phyloP scores from a whole-genome alignment of 2,888 invertebrate species.

The Prionchulus punctatus region DNA sequence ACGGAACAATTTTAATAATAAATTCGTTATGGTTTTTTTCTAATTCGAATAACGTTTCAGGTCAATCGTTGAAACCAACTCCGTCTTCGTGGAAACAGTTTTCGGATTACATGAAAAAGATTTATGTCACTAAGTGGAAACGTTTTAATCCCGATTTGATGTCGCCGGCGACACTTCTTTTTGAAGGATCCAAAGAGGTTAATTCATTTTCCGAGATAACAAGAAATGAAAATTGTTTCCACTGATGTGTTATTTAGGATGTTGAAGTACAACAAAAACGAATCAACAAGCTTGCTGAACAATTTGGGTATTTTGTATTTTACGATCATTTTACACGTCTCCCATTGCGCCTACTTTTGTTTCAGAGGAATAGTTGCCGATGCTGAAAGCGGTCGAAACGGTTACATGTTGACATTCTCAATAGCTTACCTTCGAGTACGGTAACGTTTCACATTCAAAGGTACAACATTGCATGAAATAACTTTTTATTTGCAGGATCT shows the following conservation, averaged over 20 bases:
- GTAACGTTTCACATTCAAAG: too few relatives aligned
- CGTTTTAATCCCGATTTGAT: constrained; percentile 62
- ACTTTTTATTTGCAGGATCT: too few relatives aligned
- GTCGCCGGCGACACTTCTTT: constrained; percentile 77
- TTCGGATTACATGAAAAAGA: constrained; percentile 63
- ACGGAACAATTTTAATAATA: too few relatives aligned
- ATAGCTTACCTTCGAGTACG: constrained; percentile 91
- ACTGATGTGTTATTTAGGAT: constrained; percentile 40
- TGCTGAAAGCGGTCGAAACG: constrained; percentile 77
- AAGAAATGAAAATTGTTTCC: too few relatives aligned
- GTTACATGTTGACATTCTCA: constrained; percentile 88
- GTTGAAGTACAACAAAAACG: constrained; percentile 57
- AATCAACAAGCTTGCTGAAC: constrained; percentile 59
- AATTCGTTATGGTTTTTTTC: too few relatives aligned
- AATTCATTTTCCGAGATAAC: too few relatives aligned
- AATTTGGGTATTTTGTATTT: constrained; percentile 50
- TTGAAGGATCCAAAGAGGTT: constrained; percentile 50
- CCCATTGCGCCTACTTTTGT: too few relatives aligned
- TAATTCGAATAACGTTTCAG: too few relatives aligned
- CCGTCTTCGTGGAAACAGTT: constrained; percentile 46
- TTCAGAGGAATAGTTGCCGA: constrained; percentile 66
- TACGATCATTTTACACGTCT: too few relatives aligned
- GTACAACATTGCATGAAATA: too few relatives aligned
- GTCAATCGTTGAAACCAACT: constrained; percentile 52
- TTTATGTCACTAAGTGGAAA: constrained; percentile 73